A percentile compares a stretch with the other conserved stretches of the same genome.
These are phyloP conservation scores for Odocoileus hemionus DNA, from an alignment of 2,113 vertebrate species.

Conservation along the genomic window DNA sequence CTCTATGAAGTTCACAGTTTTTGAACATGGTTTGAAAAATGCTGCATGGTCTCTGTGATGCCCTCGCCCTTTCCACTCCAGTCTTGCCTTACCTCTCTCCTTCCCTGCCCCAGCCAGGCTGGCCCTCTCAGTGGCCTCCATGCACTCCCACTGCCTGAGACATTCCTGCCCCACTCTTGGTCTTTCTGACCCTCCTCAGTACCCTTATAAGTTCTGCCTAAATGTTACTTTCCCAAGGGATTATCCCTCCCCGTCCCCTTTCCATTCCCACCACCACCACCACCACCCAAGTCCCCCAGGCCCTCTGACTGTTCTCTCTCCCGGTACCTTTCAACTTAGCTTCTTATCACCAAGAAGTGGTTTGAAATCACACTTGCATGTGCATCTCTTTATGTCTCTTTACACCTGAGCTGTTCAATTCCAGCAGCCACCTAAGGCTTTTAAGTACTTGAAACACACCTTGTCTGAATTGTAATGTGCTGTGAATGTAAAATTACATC, in stretches of 20 bases:
- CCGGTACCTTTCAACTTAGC: not conserved
- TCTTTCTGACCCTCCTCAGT: too few species aligned
- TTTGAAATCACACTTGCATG: not conserved
- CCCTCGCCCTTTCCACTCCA: not conserved
- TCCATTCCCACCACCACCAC: not conserved
- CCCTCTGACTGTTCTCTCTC: not conserved
- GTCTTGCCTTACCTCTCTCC: too few species aligned
- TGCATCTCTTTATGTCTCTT: not conserved
- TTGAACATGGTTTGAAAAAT: not conserved
- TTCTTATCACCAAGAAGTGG: not conserved
- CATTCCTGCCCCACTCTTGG: not conserved
- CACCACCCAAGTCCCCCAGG: not conserved
- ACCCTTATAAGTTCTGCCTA: not conserved
- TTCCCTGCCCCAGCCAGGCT: not conserved
- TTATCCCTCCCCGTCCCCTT: not conserved
- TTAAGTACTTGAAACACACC: not conserved
- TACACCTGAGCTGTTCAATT: not conserved
- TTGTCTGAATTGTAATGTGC: too few species aligned
- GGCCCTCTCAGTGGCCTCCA: not conserved
- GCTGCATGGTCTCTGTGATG: not conserved
- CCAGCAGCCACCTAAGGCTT: not conserved
- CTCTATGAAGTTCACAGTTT: not conserved
- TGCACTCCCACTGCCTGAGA: not conserved
- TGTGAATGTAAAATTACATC: not conserved
- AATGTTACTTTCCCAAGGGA: not conserved